Evolutionary conservation across 2,888 invertebrate species (phyloP).

Genomic region (Ypsolopha scabrella): DNA sequence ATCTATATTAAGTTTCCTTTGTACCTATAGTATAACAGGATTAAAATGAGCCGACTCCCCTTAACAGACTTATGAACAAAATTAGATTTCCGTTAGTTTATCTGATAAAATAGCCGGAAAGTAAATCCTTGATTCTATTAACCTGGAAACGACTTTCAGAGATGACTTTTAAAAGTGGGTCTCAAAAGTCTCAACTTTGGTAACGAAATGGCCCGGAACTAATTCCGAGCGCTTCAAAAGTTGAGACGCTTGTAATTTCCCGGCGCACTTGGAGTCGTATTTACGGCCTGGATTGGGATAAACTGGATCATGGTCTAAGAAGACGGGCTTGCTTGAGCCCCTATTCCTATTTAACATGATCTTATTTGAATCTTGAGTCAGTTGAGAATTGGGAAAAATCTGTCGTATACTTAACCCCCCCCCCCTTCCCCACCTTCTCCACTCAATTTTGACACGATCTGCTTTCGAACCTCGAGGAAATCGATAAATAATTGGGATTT

Average conservation of each 20-base stretch:
- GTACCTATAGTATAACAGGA: too few relatives aligned
- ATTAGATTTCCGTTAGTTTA: constrained; percentile 2
- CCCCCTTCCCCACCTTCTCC: too few relatives aligned
- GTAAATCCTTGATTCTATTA: not conserved
- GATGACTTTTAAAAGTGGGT: constrained; percentile 8
- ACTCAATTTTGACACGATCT: too few relatives aligned
- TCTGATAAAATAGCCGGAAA: not conserved
- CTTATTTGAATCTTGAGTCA: too few relatives aligned
- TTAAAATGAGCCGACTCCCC: not conserved
- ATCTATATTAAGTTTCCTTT: too few relatives aligned
- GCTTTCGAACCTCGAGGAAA: too few relatives aligned
- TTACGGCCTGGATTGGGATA: constrained; percentile 24
- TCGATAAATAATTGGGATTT: too few relatives aligned
- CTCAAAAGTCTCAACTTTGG: not conserved
- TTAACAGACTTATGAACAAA: not conserved
- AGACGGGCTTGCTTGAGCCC: too few relatives aligned
- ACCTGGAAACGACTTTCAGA: not conserved
- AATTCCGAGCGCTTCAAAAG: constrained; percentile 9
- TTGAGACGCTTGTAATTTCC: constrained; percentile 16
- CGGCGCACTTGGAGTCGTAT: constrained; percentile 17
- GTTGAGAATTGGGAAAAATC: too few relatives aligned
- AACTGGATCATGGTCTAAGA: constrained; percentile 6
- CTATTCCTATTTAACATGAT: too few relatives aligned
- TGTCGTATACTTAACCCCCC: too few relatives aligned
- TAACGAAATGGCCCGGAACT: not conserved